Evolutionary conservation across 2,113 vertebrate genomes (phyloP).

Genomic region (Corythornis madagascariensis): DNA sequence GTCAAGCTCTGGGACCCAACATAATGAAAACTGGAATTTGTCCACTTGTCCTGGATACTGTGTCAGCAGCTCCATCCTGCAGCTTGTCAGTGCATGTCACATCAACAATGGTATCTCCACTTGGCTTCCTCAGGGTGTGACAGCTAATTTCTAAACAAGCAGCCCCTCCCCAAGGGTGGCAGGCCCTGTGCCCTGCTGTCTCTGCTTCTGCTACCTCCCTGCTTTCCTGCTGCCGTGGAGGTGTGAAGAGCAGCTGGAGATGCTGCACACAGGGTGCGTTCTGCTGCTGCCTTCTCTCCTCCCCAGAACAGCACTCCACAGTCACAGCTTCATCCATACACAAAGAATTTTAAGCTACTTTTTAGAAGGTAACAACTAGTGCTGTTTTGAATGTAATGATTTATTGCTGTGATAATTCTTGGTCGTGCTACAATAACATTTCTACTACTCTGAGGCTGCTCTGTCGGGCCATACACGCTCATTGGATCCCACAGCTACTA

Average conservation of each 20-base stretch:
- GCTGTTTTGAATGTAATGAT: background rate
- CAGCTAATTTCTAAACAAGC: background rate
- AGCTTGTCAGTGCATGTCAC: background rate
- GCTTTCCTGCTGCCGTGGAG: rapidly evolving
- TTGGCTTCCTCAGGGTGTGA: background rate
- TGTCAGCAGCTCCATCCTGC: background rate
- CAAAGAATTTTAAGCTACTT: background rate
- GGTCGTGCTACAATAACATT: background rate
- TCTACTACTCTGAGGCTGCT: background rate
- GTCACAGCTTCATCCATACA: background rate
- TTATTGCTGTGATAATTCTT: background rate
- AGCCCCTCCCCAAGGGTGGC: background rate
- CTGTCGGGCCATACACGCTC: background rate
- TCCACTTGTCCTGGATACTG: background rate
- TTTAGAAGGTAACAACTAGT: background rate
- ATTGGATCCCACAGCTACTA: background rate
- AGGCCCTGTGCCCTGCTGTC: background rate
- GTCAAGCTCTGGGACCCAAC: background rate
- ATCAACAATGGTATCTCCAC: background rate
- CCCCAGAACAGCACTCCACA: background rate
- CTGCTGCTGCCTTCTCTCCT: background rate
- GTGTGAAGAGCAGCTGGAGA: background rate
- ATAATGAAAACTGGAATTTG: background rate
- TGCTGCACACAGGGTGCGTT: rapidly evolving
- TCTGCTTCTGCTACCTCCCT: background rate